Evolutionary conservation across 2,888 invertebrate genomes (phyloP).

Genomic region (Patella caerulea): DNA sequence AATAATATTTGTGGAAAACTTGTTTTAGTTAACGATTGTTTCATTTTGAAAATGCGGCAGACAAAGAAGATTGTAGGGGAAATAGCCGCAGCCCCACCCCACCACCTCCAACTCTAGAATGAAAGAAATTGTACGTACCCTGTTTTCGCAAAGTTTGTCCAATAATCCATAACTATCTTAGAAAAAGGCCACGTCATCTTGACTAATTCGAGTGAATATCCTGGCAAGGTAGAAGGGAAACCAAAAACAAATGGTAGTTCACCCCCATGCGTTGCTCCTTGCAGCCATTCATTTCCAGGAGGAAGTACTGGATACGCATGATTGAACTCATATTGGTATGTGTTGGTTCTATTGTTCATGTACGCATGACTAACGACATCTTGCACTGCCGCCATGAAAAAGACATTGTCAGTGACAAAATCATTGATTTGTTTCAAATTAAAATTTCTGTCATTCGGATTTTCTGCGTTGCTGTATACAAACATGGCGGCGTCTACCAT

Average conservation of each 20-base stretch:
- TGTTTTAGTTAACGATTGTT: no score
- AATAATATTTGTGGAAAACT: no score
- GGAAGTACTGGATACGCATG: background rate
- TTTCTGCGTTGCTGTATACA: background rate
- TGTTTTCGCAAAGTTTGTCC: slow-evolving; percentile 3
- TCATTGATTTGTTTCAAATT: background rate
- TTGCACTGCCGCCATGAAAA: background rate
- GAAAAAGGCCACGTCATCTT: background rate
- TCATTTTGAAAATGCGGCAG: no score
- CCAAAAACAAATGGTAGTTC: background rate
- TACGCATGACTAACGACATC: background rate
- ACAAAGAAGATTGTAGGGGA: no score
- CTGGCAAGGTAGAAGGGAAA: background rate
- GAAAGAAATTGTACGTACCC: background rate
- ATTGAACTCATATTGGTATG: slow-evolving; percentile 6
- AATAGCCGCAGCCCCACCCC: no score
- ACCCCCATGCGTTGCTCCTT: background rate
- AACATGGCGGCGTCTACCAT: background rate
- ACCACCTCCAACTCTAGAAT: background rate
- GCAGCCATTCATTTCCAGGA: background rate
- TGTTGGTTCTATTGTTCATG: background rate
- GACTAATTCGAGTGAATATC: background rate
- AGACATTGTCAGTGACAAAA: background rate
- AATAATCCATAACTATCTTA: background rate
- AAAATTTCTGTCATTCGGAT: background rate